Conservation (phyloP, 2,113 vertebrate species). For the Zapornia atra region DNA sequence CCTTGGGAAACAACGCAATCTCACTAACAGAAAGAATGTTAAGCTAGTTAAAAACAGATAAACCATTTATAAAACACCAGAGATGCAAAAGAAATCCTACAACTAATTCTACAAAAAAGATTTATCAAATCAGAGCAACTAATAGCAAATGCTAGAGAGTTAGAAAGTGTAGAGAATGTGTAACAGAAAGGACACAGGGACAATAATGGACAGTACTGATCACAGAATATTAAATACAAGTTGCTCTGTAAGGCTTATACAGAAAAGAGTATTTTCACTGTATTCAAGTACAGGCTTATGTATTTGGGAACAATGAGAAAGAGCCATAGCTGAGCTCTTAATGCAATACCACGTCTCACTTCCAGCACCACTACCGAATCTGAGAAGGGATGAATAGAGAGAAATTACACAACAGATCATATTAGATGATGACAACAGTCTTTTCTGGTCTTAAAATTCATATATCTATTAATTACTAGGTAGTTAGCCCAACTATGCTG, state of each 20-base stretch:
- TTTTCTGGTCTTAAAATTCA: background rate
- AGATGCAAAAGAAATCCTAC: background rate
- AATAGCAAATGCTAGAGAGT: background rate
- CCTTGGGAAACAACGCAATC: background rate
- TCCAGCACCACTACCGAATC: background rate
- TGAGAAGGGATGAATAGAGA: background rate
- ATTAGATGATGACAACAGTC: background rate
- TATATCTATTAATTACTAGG: constrained; percentile 11
- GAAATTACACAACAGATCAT: background rate
- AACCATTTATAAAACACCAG: background rate
- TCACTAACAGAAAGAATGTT: background rate
- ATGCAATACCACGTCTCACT: background rate
- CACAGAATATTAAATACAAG: background rate
- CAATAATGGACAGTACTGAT: background rate
- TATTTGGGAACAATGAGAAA: background rate
- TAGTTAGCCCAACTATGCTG: background rate
- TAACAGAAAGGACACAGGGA: background rate
- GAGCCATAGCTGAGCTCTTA: background rate
- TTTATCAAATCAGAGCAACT: background rate
- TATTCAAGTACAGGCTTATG: background rate
- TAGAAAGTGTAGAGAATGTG: background rate
- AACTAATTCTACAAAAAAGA: background rate
- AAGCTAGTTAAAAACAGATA: background rate
- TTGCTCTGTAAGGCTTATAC: background rate
- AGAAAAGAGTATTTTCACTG: background rate